Percentiles rank a stretch among this genome's conserved stretches.
phyloP scores from a whole-genome alignment of 1,140 invertebrate genomes.

The Tyrophagus putrescentiae region DNA sequence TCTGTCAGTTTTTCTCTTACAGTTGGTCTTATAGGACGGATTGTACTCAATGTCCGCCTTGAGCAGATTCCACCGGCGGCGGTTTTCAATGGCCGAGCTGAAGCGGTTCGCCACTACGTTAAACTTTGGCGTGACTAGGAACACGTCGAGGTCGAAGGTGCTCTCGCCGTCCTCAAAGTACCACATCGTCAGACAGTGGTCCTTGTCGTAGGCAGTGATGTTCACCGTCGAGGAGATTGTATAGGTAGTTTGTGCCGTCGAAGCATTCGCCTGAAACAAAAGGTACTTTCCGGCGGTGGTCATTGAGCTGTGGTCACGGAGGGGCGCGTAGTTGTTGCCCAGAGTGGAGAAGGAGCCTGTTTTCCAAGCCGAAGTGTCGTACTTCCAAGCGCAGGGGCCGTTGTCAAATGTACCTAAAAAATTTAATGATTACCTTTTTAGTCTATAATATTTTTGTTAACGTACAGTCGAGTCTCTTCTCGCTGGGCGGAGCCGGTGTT shows the following conservation, averaged over 20 bases:
- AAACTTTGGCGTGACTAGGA: not conserved
- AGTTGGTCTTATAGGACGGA: not conserved
- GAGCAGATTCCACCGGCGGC: not conserved
- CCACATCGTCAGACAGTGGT: conserved; percentile 2
- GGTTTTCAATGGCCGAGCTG: not conserved
- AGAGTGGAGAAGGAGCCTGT: not conserved
- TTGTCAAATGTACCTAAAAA: no score
- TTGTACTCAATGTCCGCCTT: not conserved
- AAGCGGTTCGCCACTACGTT: not conserved
- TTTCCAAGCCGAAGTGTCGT: not conserved
- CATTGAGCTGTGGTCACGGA: not conserved
- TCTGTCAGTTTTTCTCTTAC: no score
- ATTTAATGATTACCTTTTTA: no score
- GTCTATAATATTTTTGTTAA: no score
- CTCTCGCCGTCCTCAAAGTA: conserved; percentile 10
- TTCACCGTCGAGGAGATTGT: not conserved
- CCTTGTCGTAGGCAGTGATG: not conserved
- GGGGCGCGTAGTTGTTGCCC: not conserved
- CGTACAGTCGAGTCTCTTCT: not conserved
- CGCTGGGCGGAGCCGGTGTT: not conserved
- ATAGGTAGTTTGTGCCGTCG: not conserved
- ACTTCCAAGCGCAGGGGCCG: not conserved
- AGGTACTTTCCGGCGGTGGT: conserved; percentile 1
- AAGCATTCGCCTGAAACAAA: not conserved
- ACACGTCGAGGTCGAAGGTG: not conserved